Percentiles rank a stretch among this genome's conserved stretches.
Conservation (phyloP, 2,797 vertebrate species). For the Pterois miles region DNA sequence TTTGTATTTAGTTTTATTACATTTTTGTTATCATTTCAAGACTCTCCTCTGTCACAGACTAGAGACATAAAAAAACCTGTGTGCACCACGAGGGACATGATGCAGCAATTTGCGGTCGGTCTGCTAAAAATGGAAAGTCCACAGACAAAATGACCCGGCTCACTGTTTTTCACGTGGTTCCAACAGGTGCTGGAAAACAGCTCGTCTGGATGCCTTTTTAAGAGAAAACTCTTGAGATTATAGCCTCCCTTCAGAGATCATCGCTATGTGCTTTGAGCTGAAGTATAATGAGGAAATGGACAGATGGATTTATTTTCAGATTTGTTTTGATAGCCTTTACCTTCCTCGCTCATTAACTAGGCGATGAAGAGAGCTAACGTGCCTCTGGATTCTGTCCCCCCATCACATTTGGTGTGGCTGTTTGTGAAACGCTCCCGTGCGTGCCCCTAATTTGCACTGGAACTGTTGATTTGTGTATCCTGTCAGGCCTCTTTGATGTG, state of each 20-base stretch:
- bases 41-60: constrained; percentile 43
- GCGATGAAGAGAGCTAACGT: constrained; percentile 29
- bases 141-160: constrained; percentile 48
- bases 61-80: constrained; percentile 35
- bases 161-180: constrained; percentile 59
- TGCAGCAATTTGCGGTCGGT: constrained; percentile 71
- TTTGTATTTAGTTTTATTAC: constrained; percentile 26
- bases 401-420: constrained; percentile 65
- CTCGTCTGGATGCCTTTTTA: constrained; percentile 41
- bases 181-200: constrained; percentile 72
- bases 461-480: constrained; percentile 76
- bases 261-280: constrained; percentile 1
- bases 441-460: constrained; percentile 58
- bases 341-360: constrained; percentile 30
- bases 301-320: constrained; percentile 16
- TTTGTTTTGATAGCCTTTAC: constrained; percentile 36
- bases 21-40: constrained; percentile 54
- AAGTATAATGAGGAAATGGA: no score
- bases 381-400: constrained; percentile 12
- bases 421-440: constrained; percentile 62
- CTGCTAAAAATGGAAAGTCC: constrained; percentile 74
- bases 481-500: constrained; percentile 73
- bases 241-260: constrained; percentile 33
- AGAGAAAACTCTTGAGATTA: constrained; percentile 55
- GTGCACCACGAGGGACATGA: constrained; percentile 52